These are phyloP conservation scores for Sminthurides aquaticus DNA, from an alignment of 2,888 invertebrate species.

Conservation along the genomic window DNA sequence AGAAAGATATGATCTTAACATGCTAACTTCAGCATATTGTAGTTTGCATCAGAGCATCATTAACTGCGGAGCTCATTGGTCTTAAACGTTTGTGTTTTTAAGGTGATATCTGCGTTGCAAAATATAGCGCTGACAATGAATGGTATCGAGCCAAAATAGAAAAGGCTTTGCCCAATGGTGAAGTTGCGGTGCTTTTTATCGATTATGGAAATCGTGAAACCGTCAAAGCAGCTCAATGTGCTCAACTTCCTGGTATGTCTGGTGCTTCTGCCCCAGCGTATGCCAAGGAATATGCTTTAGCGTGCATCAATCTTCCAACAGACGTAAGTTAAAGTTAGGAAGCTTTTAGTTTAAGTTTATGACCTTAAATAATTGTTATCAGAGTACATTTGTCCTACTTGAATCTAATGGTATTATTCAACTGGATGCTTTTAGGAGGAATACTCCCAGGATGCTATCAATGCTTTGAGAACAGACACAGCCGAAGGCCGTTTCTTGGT, in stretches of 20 bases:
- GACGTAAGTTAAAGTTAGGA: slow-evolving; percentile 63
- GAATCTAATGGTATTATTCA: too few relatives aligned
- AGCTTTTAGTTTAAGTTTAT: not conserved
- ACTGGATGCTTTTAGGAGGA: slow-evolving; percentile 57
- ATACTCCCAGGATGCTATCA: slow-evolving; percentile 65
- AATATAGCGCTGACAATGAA: slow-evolving; percentile 76
- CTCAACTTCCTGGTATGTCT: slow-evolving; percentile 72
- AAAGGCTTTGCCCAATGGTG: slow-evolving; percentile 60
- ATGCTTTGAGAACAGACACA: slow-evolving; percentile 58
- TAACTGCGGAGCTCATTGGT: too few relatives aligned
- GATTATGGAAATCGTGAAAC: slow-evolving; percentile 93
- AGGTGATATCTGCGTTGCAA: slow-evolving; percentile 83
- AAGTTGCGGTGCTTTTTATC: slow-evolving; percentile 76
- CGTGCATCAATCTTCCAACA: slow-evolving; percentile 71
- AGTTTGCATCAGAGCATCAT: not conserved
- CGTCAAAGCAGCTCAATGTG: slow-evolving; percentile 64
- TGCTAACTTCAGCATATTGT: too few relatives aligned
- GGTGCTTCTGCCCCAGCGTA: slow-evolving; percentile 61
- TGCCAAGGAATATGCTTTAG: slow-evolving; percentile 79
- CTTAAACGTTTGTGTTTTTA: not conserved
- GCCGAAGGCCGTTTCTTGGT: slow-evolving; percentile 69
- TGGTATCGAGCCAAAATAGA: slow-evolving; percentile 98
- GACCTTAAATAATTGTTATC: slow-evolving; percentile 5
- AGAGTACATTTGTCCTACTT: too few relatives aligned
- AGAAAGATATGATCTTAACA: not conserved